These are phyloP conservation scores for Mus caroli DNA, from an alignment of 2,797 vertebrate species.

Conservation along the genomic window DNA sequence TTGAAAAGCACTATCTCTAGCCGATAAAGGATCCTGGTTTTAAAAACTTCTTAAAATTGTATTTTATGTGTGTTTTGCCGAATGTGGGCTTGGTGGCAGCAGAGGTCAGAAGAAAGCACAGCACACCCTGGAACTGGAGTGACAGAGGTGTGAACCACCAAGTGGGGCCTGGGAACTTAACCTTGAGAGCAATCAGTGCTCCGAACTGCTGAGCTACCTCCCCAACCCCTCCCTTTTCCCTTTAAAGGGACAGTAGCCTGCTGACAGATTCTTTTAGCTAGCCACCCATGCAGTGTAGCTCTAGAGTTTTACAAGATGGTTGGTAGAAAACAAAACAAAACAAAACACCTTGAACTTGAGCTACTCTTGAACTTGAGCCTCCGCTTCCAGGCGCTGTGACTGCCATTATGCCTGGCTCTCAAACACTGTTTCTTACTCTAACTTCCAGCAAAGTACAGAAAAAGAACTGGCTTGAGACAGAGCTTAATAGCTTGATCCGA, in stretches of 20 bases:
- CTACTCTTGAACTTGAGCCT: not conserved
- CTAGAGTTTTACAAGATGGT: not conserved
- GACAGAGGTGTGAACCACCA: not conserved
- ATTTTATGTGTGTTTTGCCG: not conserved
- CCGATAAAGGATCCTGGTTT: not conserved
- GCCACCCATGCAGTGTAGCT: not conserved
- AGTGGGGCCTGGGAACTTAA: not conserved
- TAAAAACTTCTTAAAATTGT: not conserved
- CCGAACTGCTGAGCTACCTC: not conserved
- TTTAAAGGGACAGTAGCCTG: not conserved
- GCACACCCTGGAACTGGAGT: not conserved
- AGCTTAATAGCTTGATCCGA: not conserved
- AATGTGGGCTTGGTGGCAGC: not conserved
- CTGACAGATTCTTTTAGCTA: not conserved
- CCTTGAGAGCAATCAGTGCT: not conserved
- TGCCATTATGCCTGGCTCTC: not conserved
- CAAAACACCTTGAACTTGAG: not conserved
- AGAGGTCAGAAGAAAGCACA: not conserved
- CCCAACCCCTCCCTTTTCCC: not conserved
- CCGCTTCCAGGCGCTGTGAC: not conserved
- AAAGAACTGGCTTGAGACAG: not conserved
- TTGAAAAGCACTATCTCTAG: constrained; percentile 29
- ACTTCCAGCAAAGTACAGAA: not conserved
- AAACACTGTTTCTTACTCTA: not conserved
- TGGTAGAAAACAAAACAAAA: no score